A percentile compares a stretch with the other conserved stretches of the same genome.
These are phyloP conservation scores for Cyprinus carpio DNA, from an alignment of 2,113 vertebrate genomes.

Conservation along the genomic window DNA sequence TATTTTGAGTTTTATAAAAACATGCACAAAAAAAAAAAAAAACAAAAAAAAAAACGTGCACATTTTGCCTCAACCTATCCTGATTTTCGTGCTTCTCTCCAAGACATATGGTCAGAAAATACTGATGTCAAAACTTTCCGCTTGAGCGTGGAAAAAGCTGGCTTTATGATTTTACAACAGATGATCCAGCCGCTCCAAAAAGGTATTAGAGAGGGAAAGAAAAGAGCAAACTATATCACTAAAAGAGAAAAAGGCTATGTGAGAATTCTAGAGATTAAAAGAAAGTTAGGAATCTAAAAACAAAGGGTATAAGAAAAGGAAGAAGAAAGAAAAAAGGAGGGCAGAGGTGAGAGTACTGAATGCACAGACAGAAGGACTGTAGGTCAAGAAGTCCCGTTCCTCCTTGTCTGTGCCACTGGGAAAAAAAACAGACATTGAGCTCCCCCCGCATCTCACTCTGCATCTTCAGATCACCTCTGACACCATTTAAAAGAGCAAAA, in stretches of 20 bases:
- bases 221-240: neutral
- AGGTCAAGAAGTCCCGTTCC: slow-evolving; percentile 82
- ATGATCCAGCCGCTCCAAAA: slow-evolving; percentile 23
- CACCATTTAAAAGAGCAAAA: slow-evolving; percentile 62
- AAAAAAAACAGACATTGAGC: slow-evolving; percentile 74
- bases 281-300: slow-evolving; percentile 43
- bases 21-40: too few species aligned
- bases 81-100: too few species aligned
- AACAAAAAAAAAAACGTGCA: too few species aligned
- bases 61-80: neutral
- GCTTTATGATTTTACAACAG: slow-evolving; percentile 26
- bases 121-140: slow-evolving; percentile 26
- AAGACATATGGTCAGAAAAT: slow-evolving; percentile 25
- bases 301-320: slow-evolving; percentile 49
- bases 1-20: neutral
- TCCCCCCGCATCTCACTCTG: slow-evolving; percentile 61
- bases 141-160: neutral
- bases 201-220: slow-evolving; percentile 8
- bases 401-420: slow-evolving; percentile 71
- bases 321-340: slow-evolving; percentile 52
- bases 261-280: slow-evolving; percentile 43
- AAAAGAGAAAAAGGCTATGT: neutral
- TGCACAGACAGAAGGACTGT: slow-evolving; percentile 66
- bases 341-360: slow-evolving; percentile 61
- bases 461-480: slow-evolving; percentile 61